Percentiles rank a stretch among this genome's conserved stretches.
These are phyloP conservation scores for Rotaria socialis DNA, from an alignment of 2,888 invertebrate genomes.

Conservation along the genomic window DNA sequence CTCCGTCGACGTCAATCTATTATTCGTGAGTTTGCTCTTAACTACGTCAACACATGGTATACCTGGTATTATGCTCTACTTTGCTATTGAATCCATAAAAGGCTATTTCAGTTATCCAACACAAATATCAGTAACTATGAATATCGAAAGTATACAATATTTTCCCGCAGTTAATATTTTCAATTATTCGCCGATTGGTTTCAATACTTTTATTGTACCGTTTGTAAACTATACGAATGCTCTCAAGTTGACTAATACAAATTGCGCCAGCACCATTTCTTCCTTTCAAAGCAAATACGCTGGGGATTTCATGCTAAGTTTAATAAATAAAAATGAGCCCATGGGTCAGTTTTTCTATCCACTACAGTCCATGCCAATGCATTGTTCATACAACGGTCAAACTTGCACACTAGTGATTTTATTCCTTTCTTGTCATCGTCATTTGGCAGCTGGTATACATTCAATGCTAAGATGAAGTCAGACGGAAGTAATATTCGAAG, in stretches of 20 bases:
- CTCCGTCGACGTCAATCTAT: too few relatives aligned
- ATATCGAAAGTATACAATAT: neutral
- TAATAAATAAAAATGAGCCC: neutral
- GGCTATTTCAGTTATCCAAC: slow-evolving; percentile 31
- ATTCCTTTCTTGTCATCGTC: neutral
- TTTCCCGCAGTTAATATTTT: slow-evolving; percentile 40
- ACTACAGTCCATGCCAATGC: neutral
- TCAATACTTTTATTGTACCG: neutral
- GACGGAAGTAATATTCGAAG: neutral
- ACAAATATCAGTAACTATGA: slow-evolving; percentile 13
- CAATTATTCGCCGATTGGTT: neutral
- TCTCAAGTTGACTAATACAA: neutral
- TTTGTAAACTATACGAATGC: slow-evolving; percentile 2
- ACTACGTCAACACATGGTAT: too few relatives aligned
- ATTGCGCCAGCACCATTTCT: neutral
- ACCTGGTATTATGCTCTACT: neutral
- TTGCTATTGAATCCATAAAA: neutral
- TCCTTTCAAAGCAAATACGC: neutral
- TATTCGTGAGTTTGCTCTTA: too few relatives aligned
- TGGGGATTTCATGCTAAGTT: too few relatives aligned
- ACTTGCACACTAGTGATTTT: neutral
- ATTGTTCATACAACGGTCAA: neutral
- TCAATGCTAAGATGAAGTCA: neutral
- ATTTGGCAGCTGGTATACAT: neutral
- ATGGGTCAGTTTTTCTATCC: neutral